Evolutionary conservation across 1,140 invertebrate genomes (phyloP).

Genomic region (Drosophila paulistorum): DNA sequence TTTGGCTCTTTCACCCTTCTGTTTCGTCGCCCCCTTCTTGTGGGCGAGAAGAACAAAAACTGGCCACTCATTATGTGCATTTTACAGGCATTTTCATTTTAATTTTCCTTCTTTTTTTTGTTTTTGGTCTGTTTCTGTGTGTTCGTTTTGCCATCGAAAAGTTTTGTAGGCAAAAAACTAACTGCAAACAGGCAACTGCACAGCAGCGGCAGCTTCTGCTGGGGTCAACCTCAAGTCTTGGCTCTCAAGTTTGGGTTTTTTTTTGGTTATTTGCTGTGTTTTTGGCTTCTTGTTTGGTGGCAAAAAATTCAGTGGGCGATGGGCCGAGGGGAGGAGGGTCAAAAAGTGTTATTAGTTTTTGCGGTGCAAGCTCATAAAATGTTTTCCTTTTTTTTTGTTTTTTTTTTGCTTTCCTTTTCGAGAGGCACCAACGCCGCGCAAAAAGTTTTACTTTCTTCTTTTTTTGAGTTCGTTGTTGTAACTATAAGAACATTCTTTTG

Average conservation of each 20-base stretch:
- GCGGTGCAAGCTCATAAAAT: conserved; percentile 75
- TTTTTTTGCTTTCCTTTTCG: conserved; percentile 28
- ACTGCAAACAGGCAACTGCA: conserved; percentile 37
- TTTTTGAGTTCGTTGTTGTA: conserved; percentile 24
- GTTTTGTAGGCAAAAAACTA: conserved; percentile 26
- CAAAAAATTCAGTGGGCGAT: not conserved
- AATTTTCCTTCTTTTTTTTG: not conserved
- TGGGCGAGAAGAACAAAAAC: conserved; percentile 19
- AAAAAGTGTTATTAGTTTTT: conserved; percentile 79
- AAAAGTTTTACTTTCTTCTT: conserved; percentile 57
- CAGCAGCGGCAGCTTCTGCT: conserved; percentile 43
- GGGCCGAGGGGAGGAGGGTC: conserved; percentile 15
- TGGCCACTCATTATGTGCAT: conserved; percentile 35
- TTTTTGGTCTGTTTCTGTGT: conserved; percentile 1
- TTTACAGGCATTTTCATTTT: conserved; percentile 13
- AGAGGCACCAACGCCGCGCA: conserved; percentile 44
- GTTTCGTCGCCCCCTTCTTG: conserved; percentile 25
- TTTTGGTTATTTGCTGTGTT: conserved; percentile 19
- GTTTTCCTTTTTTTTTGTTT: conserved; percentile 51
- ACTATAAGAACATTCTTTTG: conserved; percentile 7
- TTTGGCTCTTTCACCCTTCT: not conserved
- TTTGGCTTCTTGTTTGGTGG: conserved; percentile 15
- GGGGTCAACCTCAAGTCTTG: conserved; percentile 70
- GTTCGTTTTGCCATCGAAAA: conserved; percentile 18
- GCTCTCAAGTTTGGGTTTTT: conserved; percentile 54